Percentiles rank a stretch among this genome's conserved stretches.
Conservation (phyloP, 1,140 invertebrate species). For the Megalopta genalis region DNA sequence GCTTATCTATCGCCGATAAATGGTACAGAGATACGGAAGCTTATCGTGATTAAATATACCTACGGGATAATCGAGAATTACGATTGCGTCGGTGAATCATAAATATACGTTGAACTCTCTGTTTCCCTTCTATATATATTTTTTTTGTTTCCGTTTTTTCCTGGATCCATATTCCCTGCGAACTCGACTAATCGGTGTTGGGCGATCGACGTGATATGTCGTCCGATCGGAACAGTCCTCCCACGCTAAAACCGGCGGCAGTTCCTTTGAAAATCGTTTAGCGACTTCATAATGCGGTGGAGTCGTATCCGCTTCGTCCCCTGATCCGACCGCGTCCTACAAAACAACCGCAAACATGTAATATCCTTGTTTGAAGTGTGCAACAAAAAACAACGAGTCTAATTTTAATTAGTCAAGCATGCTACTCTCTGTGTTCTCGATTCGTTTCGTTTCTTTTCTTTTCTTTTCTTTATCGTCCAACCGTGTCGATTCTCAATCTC, state of each 20-base stretch:
- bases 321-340: constrained; percentile 72
- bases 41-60: constrained; percentile 34
- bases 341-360: constrained; percentile 54
- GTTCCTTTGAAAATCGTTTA: constrained; percentile 47
- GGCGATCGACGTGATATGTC: neutral
- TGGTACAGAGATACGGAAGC: constrained; percentile 15
- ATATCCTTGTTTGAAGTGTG: neutral
- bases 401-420: neutral
- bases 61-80: constrained; percentile 23
- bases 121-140: neutral
- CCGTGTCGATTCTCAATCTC: no score
- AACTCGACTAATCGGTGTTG: neutral
- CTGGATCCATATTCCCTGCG: no score
- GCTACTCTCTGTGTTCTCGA: constrained; percentile 1
- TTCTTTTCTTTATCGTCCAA: neutral
- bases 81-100: constrained; percentile 7
- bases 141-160: neutral
- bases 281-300: constrained; percentile 63
- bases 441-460: neutral
- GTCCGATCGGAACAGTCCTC: neutral
- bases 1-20: constrained; percentile 18
- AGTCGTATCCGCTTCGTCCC: constrained; percentile 69
- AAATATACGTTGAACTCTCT: constrained; percentile 15
- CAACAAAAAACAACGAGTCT: neutral
- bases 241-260: neutral